phyloP scores from a whole-genome alignment of 2,797 vertebrate genomes.

The Lindbergichthys nudifrons region DNA sequence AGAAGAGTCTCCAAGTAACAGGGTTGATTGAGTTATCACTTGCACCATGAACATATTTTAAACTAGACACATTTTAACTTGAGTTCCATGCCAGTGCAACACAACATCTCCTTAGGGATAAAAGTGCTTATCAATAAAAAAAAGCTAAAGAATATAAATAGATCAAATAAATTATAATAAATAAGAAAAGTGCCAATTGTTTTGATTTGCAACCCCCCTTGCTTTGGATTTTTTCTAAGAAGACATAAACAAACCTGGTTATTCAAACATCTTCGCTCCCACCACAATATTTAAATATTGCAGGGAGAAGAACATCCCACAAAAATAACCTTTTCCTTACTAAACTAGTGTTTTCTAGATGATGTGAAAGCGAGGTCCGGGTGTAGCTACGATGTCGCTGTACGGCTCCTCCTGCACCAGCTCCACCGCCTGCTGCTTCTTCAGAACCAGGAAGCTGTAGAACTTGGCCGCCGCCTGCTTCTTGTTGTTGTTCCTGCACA shows the following conservation, averaged over 20 bases:
- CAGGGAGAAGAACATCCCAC: slow-evolving; percentile 30
- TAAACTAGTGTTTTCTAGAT: slow-evolving; percentile 79
- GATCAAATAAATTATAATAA: not conserved
- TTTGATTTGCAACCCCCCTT: not conserved
- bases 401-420: slow-evolving; percentile 93
- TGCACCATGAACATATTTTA: slow-evolving; percentile 5
- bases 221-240: not conserved
- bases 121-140: not conserved
- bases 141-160: not conserved
- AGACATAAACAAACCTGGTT: slow-evolving; percentile 24
- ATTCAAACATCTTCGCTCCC: slow-evolving; percentile 16
- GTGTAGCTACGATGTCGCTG: slow-evolving; percentile 94
- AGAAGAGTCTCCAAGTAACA: slow-evolving; percentile 16
- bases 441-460: slow-evolving; percentile 97
- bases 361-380: slow-evolving; percentile 93
- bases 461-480: slow-evolving; percentile 98
- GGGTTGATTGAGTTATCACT: slow-evolving; percentile 15
- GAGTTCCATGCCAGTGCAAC: not conserved
- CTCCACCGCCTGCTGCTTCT: slow-evolving; percentile 97
- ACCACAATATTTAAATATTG: slow-evolving; percentile 11
- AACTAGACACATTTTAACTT: slow-evolving; percentile 1
- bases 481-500: slow-evolving; percentile 94
- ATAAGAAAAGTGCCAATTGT: not conserved
- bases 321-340: slow-evolving; percentile 12
- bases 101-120: not conserved